phyloP scores from a whole-genome alignment of 2,888 invertebrate species.

The Ormia ochracea region DNA sequence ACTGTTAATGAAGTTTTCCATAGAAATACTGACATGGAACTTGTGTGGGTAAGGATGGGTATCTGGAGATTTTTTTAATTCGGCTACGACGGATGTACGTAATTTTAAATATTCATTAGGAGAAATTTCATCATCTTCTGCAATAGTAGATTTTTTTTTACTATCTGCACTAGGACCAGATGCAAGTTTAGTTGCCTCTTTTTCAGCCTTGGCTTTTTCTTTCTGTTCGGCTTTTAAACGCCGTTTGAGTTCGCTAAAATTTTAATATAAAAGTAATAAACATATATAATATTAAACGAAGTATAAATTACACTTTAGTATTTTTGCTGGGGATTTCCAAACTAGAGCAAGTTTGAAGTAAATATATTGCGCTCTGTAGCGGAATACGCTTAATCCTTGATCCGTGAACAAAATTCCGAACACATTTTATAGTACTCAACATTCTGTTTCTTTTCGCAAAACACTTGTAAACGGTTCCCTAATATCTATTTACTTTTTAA shows the following conservation, averaged over 20 bases:
- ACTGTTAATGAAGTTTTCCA: conserved; percentile 91
- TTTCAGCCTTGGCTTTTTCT: conserved; percentile 91
- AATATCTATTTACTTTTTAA: neutral
- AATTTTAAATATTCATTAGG: conserved; percentile 97
- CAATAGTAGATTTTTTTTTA: conserved; percentile 69
- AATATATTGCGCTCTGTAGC: neutral
- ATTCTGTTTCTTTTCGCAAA: conserved; percentile 2
- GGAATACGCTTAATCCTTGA: neutral
- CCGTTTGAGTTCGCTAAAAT: conserved; percentile 92
- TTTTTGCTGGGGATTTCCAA: conserved; percentile 68
- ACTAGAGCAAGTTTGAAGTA: conserved; percentile 28
- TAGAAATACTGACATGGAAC: conserved; percentile 92
- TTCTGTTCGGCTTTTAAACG: conserved; percentile 95
- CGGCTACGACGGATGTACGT: conserved; percentile 87
- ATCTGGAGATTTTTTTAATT: conserved; percentile 83
- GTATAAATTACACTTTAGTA: conserved; percentile 70
- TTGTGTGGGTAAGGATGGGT: conserved; percentile 97
- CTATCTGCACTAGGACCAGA: conserved; percentile 75
- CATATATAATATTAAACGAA: neutral
- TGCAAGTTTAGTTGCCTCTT: conserved; percentile 78
- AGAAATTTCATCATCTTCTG: conserved; percentile 88
- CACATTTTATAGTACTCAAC: conserved; percentile 14
- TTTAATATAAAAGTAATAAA: conserved; percentile 1
- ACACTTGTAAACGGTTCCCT: neutral
- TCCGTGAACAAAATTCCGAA: conserved; percentile 9